Conservation (phyloP, 2,113 vertebrate species). For the Macroglossus sobrinus region DNA sequence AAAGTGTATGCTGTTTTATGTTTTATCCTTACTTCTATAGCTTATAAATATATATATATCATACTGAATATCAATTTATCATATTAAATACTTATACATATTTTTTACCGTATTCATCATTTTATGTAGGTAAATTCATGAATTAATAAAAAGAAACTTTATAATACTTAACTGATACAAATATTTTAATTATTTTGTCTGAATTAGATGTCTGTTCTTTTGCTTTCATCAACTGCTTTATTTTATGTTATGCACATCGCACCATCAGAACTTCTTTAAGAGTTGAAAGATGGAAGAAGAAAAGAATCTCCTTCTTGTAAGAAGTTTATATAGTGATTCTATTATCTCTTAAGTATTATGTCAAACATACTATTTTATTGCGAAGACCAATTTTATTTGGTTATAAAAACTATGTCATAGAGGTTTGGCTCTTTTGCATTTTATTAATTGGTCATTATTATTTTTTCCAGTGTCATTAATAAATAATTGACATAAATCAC, state of each 20-base stretch:
- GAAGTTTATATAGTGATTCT: background rate
- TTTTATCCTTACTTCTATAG: background rate
- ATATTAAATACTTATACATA: background rate
- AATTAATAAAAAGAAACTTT: background rate
- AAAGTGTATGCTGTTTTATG: background rate
- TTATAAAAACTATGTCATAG: background rate
- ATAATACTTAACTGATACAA: background rate
- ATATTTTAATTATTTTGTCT: background rate
- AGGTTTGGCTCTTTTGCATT: background rate
- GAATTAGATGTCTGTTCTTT: background rate
- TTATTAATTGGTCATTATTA: background rate
- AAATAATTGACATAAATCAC: background rate
- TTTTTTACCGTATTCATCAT: background rate
- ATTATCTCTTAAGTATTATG: background rate
- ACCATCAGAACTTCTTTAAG: background rate
- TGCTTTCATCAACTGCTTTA: background rate
- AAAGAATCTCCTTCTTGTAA: background rate
- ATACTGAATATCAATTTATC: background rate
- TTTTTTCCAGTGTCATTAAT: background rate
- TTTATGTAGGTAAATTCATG: background rate
- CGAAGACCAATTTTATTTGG: background rate
- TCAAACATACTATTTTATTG: background rate
- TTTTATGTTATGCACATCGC: background rate
- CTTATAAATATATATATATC: background rate
- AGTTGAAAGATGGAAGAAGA: background rate